Evolutionary conservation across 1,140 invertebrate species (phyloP).

Genomic region (Piezodorus guildinii): DNA sequence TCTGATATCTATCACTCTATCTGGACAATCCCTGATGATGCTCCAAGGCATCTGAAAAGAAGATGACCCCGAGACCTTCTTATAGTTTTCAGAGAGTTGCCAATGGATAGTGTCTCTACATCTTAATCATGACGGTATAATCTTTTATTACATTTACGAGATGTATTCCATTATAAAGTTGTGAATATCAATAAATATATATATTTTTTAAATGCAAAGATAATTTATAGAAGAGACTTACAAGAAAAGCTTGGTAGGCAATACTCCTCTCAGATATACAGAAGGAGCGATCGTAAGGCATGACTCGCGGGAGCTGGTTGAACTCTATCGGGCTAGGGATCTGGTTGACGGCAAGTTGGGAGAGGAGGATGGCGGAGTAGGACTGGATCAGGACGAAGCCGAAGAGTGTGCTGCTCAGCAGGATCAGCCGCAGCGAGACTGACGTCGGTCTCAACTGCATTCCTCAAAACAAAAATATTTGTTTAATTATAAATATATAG

Average conservation of each 20-base stretch:
- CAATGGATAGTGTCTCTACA: too few species aligned
- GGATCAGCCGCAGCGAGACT: neutral
- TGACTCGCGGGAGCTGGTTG: neutral
- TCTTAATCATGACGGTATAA: too few species aligned
- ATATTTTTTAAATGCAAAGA: too few species aligned
- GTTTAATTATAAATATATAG: neutral
- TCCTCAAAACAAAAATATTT: neutral
- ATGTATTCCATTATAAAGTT: too few species aligned
- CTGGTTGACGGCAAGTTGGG: neutral
- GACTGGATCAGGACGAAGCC: neutral
- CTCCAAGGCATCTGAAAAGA: too few species aligned
- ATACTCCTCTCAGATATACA: conserved; percentile 4
- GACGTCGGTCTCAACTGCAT: neutral
- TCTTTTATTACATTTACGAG: too few species aligned
- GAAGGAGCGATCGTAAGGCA: neutral
- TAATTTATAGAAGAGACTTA: too few species aligned
- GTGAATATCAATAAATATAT: too few species aligned
- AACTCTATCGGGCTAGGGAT: neutral
- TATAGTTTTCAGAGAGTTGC: too few species aligned
- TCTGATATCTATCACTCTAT: too few species aligned
- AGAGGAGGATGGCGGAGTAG: neutral
- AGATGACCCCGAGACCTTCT: too few species aligned
- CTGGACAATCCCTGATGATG: too few species aligned
- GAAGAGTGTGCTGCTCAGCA: neutral
- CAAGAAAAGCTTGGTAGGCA: neutral